phyloP scores from a whole-genome alignment of 2,888 invertebrate species.

The Cistogaster globosa region DNA sequence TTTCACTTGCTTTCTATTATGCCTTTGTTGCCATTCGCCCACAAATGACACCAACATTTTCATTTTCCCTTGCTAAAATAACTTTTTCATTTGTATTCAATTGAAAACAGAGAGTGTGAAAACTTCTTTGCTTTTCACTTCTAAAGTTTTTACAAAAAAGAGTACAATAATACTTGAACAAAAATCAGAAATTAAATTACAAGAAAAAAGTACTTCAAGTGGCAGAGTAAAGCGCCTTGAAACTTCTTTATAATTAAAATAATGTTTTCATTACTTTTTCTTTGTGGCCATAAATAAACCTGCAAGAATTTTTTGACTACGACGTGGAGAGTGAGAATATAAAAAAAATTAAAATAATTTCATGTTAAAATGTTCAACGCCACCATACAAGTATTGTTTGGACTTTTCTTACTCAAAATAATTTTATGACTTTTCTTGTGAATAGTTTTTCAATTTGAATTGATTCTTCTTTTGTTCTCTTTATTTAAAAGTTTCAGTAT shows the following conservation, averaged over 20 bases:
- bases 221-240: slow-evolving; percentile 24
- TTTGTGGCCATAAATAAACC: background rate
- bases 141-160: background rate
- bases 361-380: background rate
- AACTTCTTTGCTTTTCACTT: slow-evolving; percentile 8
- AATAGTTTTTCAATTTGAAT: slow-evolving; percentile 19
- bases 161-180: background rate
- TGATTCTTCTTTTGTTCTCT: slow-evolving; percentile 25
- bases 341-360: background rate
- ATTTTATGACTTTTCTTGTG: background rate
- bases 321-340: background rate
- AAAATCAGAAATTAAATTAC: slow-evolving; percentile 20
- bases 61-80: too few species aligned
- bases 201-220: slow-evolving; percentile 36
- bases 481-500: background rate
- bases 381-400: slow-evolving; percentile 2
- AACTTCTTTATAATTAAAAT: slow-evolving; percentile 49
- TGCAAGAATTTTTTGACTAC: background rate
- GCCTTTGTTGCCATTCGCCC: too few species aligned
- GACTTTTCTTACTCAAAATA: background rate
- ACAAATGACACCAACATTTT: too few species aligned
- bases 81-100: too few species aligned
- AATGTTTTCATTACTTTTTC: slow-evolving; percentile 17
- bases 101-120: background rate
- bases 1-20: too few species aligned